Evolutionary conservation across 2,797 vertebrate species (phyloP).

Genomic region (Lepus oiostolus): DNA sequence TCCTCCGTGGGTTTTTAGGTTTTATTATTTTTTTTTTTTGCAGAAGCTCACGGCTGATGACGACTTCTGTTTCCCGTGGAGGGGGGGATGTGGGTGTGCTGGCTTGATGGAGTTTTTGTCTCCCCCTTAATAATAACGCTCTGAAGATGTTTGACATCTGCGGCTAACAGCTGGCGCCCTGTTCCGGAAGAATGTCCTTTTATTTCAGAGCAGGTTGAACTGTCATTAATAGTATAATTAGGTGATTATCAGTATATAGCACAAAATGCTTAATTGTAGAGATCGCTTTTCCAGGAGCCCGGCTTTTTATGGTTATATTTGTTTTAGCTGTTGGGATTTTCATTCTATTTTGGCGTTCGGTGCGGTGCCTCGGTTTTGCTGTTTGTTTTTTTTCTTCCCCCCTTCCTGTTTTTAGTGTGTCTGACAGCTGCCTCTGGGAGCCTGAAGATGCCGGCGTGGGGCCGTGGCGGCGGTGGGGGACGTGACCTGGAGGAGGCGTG

Average conservation of each 20-base stretch:
- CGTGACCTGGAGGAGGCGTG: constrained; percentile 12
- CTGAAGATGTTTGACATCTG: constrained; percentile 92
- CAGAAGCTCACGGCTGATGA: not conserved
- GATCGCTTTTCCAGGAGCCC: constrained; percentile 87
- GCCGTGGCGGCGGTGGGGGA: not conserved
- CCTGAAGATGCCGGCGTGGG: not conserved
- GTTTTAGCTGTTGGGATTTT: constrained; percentile 88
- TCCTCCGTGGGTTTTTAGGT: not conserved
- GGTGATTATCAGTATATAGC: constrained; percentile 91
- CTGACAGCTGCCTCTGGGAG: constrained; percentile 86
- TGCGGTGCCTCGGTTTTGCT: constrained; percentile 74
- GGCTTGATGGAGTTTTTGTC: constrained; percentile 72
- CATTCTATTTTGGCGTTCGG: constrained; percentile 84
- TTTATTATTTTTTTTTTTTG: constrained; percentile 2
- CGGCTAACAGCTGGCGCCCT: constrained; percentile 91
- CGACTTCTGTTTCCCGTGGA: not conserved
- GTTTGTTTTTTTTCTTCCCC: not conserved
- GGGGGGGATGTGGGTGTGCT: constrained; percentile 28
- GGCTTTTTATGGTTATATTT: constrained; percentile 88
- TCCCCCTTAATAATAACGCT: constrained; percentile 86
- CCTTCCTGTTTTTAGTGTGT: constrained; percentile 78
- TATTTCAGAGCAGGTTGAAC: constrained; percentile 92
- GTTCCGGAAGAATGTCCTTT: constrained; percentile 91
- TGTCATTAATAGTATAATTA: constrained; percentile 94
- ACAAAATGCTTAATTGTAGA: constrained; percentile 92